Evolutionary conservation across 92 coral and sea anemone genomes (phyloP), one percentile per base, ranked within the genome.

Genomic region (Porites evermanni): DNA sequence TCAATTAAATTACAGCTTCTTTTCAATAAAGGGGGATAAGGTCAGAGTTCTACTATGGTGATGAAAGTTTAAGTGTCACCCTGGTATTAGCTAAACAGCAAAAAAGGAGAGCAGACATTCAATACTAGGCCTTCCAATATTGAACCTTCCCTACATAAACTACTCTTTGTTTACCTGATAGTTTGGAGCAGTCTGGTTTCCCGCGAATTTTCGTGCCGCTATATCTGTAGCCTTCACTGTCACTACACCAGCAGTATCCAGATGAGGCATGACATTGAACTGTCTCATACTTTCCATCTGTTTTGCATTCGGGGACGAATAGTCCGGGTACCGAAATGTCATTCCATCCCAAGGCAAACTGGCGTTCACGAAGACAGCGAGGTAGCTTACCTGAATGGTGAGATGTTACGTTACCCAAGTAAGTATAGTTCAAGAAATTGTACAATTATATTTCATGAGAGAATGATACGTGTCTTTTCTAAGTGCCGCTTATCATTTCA

Each of bases 161-260:
- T 56, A 11, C 61, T 56, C 24, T 8, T 8, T 16, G 16, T 52
- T 47, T 83, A 85, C 88, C 88, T 53, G 75, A 67, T 29, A 85
- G 68, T 21, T 54, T 69, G 76, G 81, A 68, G 79, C 98, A 94
- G 53, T 92, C 89, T 9, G 98, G 94, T 66, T 87, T 89, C 60
- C 95, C 98, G 38, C 80, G 87, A n/a, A 92, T 94, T 29, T 92
- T 89, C 6, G 94, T 90, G 24, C 82, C 92, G 82, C 89, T 76
- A 61, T 88, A 79, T 63, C 82, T 94, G 63, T 82, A 91, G 19
- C 98, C 98, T 79, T 86, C 87, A 5, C 80, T 89, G 76, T 92
- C 95, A 56, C 88, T 95, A 76, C 98, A 94, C 98, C 98, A 94
- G 63, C 98, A 94, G 67, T 63, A 82, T 4, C 96, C 94, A 21